phyloP scores from a whole-genome alignment of 30 jellyfish, hydroid and myxozoan species.

The Calvadosia cruxmelitensis region DNA sequence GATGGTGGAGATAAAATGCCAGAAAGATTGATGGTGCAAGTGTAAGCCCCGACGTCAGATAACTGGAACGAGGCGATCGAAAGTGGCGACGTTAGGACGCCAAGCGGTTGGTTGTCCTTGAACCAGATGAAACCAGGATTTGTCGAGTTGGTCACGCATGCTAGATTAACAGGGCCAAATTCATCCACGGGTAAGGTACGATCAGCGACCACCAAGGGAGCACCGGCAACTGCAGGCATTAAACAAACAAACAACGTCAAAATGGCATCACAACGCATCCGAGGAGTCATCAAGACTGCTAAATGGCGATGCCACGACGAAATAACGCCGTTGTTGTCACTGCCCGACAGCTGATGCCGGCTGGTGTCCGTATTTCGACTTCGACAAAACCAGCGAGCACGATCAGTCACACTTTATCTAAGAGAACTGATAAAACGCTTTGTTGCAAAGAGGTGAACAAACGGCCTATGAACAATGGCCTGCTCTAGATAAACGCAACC shows the following conservation, averaged over 20 bases:
- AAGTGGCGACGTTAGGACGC: background rate
- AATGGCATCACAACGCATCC: no score
- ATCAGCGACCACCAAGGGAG: background rate
- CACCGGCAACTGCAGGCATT: background rate
- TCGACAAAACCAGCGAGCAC: background rate
- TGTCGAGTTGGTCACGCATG: background rate
- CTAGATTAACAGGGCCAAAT: background rate
- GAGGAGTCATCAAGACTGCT: no score
- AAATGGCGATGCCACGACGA: background rate
- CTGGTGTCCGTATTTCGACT: background rate
- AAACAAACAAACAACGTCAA: background rate
- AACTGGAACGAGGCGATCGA: background rate
- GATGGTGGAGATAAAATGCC: background rate
- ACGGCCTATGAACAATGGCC: no score
- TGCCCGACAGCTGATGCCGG: background rate
- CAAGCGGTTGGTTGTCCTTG: background rate
- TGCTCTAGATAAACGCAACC: no score
- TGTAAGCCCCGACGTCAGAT: background rate
- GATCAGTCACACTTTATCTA: no score
- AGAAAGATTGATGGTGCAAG: background rate
- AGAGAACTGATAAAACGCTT: no score
- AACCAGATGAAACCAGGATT: background rate
- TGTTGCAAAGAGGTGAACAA: no score
- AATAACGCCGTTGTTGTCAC: background rate
- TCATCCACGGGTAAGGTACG: background rate